phyloP scores from a whole-genome alignment of 2,113 vertebrate genomes.

The Hemichromis elongatus region DNA sequence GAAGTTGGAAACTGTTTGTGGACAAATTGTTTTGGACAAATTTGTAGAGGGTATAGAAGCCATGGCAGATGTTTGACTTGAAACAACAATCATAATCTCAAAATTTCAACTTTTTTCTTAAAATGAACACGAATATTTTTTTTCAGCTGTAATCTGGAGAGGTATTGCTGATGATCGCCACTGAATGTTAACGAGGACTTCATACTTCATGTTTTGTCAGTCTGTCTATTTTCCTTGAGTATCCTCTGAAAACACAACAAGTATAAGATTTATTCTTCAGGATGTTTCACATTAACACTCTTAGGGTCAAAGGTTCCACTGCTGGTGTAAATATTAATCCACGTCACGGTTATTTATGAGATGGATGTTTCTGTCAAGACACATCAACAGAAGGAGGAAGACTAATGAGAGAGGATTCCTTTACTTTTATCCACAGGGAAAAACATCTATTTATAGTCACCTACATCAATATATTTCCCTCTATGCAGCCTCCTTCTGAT shows the following conservation, averaged over 20 bases:
- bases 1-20: neutral
- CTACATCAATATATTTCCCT: slow-evolving; percentile 52
- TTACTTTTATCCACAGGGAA: slow-evolving; percentile 42
- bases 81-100: neutral
- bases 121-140: neutral
- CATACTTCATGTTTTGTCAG: neutral
- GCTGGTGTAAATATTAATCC: neutral
- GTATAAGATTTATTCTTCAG: neutral
- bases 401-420: slow-evolving; percentile 60
- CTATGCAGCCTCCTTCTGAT: neutral
- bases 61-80: neutral
- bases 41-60: neutral
- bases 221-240: neutral
- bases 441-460: slow-evolving; percentile 62
- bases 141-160: neutral
- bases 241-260: neutral
- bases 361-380: slow-evolving; percentile 36
- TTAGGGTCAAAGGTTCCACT: neutral
- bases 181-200: neutral
- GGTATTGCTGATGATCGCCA: neutral
- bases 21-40: neutral
- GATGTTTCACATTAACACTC: neutral
- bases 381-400: slow-evolving; percentile 33
- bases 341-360: neutral
- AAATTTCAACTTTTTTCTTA: neutral